Evolutionary conservation across 2,888 invertebrate species (phyloP).

Genomic region (Sarcophaga subvicina): DNA sequence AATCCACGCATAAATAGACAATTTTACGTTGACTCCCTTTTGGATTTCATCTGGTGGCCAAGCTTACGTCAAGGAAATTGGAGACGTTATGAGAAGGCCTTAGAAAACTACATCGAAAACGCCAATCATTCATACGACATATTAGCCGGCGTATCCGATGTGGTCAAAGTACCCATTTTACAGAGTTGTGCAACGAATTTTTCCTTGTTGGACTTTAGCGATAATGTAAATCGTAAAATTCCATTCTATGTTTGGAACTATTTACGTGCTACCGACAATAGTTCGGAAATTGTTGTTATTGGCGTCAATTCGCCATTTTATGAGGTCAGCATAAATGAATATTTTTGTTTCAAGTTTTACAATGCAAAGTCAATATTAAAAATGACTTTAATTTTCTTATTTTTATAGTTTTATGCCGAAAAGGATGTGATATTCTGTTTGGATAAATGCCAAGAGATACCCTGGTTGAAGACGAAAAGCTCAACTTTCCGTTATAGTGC

Average conservation of each 20-base stretch:
- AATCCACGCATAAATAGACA: not conserved
- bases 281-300: conserved; percentile 61
- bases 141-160: conserved; percentile 48
- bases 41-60: conserved; percentile 66
- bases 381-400: not conserved
- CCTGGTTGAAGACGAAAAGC: conserved; percentile 56
- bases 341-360: not conserved
- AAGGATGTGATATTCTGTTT: conserved; percentile 57
- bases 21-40: conserved; percentile 24
- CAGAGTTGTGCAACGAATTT: conserved; percentile 20
- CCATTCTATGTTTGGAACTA: conserved; percentile 66
- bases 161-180: conserved; percentile 11
- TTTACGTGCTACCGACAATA: conserved; percentile 44
- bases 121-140: conserved; percentile 40
- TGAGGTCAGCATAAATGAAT: conserved; percentile 41
- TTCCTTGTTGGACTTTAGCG: conserved; percentile 1
- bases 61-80: conserved; percentile 64
- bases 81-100: conserved; percentile 49
- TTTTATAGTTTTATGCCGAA: conserved; percentile 49
- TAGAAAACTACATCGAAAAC: conserved; percentile 35
- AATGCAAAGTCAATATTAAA: not conserved
- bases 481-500: conserved; percentile 47
- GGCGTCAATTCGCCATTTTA: conserved; percentile 66
- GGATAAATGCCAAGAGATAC: conserved; percentile 62
- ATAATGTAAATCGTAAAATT: conserved; percentile 18